Evolutionary conservation across 2,888 invertebrate genomes (phyloP), one percentile per base, ranked within the genome.

Genomic region (Seira sanloemensis): DNA sequence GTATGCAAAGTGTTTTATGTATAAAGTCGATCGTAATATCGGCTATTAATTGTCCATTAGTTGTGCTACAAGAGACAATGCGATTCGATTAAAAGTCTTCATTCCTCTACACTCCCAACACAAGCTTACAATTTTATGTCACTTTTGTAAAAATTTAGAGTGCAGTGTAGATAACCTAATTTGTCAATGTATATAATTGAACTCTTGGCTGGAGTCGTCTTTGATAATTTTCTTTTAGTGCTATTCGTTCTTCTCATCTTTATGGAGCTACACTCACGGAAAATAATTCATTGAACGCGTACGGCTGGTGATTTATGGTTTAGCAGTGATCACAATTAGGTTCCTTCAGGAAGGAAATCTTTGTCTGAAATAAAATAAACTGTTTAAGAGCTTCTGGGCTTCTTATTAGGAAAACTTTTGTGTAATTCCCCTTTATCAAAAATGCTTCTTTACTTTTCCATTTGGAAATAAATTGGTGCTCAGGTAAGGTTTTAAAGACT

Each of bases 221-320:
- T 37, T 37, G 37, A 37, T 37, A 37, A 37, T 37, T 37, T 37
- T 7, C 37, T 37, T 37, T 37, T 37, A 37, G 37, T 12, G 12
- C 37, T 37, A 4, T 37, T 12, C n/a, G 4, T 37, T 37, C 37
- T 37, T 12, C 37, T 37, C 37, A 4, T 37, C 12, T 37, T 37
- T 37, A 37, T 37, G n/a, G n/a, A n/a, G n/a, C n/a, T n/a, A n/a
- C n/a, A n/a, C n/a, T n/a, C n/a, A n/a, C n/a, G 12, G 37, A 12
- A 72, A 71, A 66, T 72, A 71, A 65, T 37, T 72, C 73, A 79
- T 79, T 66, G 80, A 46, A 68, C 23, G 68, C 37, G 54, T 16
- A 67, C 25, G 75, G 21, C 81, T 65, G 21, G 81, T 81, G 81
- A 81, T 81, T 81, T 81, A 81, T 81, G 25, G 75, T 50, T 25